Conservation (phyloP, 2,113 vertebrate species). For the Gulo gulo region DNA sequence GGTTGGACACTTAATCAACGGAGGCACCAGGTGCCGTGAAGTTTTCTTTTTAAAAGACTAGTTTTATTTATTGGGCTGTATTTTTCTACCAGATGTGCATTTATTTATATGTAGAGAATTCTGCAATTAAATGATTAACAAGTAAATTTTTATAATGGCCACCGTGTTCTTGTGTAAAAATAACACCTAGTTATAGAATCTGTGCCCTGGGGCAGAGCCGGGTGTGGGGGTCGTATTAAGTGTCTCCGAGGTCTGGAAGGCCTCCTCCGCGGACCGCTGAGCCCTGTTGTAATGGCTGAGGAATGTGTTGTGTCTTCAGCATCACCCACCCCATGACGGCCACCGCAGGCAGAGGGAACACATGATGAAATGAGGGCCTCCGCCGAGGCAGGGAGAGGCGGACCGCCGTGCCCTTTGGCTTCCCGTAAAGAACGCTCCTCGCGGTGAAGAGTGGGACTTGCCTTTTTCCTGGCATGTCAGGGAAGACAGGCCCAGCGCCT, state of each 20-base stretch:
- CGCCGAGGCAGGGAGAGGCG: background rate
- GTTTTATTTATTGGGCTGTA: background rate
- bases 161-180: background rate
- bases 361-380: background rate
- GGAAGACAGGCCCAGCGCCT: background rate
- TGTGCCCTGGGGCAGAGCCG: background rate
- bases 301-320: background rate
- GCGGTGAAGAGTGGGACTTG: background rate
- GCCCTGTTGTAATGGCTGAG: background rate
- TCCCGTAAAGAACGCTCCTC: background rate
- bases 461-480: background rate
- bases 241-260: conserved; percentile 4
- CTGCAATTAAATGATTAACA: background rate
- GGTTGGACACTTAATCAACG: background rate
- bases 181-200: background rate
- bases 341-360: background rate
- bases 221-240: background rate
- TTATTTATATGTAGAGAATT: background rate
- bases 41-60: background rate
- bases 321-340: background rate
- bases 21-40: background rate
- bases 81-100: background rate
- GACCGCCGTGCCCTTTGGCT: background rate
- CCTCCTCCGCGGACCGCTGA: background rate
- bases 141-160: background rate